These are phyloP conservation scores for Dendrophyllia cribrosa DNA, from an alignment of 64 coral and sea anemone species.

Conservation along the genomic window DNA sequence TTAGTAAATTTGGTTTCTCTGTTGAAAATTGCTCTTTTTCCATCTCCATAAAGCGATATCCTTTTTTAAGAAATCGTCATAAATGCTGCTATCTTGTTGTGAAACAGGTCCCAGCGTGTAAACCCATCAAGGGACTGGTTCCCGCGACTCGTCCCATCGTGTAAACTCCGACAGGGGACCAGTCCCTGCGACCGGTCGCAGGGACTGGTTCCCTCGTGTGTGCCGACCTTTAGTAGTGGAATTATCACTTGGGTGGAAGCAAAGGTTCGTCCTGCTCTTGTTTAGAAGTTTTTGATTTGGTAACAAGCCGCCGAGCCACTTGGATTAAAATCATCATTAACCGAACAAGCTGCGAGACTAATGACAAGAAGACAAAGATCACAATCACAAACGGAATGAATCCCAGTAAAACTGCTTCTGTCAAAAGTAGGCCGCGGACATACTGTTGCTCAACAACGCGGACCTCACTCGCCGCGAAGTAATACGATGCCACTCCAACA, in stretches of 20 bases:
- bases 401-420: conserved; percentile 22
- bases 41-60: no score
- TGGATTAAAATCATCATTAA: neutral
- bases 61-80: no score
- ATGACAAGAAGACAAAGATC: neutral
- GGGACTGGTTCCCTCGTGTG: no score
- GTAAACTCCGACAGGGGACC: no score
- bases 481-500: conserved; percentile 29
- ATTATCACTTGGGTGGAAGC: neutral
- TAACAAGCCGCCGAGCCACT: neutral
- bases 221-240: no score
- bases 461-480: neutral
- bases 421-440: neutral
- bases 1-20: no score
- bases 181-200: no score
- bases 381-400: neutral
- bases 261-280: neutral
- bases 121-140: no score
- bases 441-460: neutral
- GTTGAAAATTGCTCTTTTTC: no score
- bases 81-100: no score
- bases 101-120: no score
- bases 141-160: no score
- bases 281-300: neutral
- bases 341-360: conserved; percentile 12